Percentiles rank a stretch among this genome's conserved stretches.
phyloP scores from a whole-genome alignment of 2,113 vertebrate genomes.

The Bubo scandiacus region DNA sequence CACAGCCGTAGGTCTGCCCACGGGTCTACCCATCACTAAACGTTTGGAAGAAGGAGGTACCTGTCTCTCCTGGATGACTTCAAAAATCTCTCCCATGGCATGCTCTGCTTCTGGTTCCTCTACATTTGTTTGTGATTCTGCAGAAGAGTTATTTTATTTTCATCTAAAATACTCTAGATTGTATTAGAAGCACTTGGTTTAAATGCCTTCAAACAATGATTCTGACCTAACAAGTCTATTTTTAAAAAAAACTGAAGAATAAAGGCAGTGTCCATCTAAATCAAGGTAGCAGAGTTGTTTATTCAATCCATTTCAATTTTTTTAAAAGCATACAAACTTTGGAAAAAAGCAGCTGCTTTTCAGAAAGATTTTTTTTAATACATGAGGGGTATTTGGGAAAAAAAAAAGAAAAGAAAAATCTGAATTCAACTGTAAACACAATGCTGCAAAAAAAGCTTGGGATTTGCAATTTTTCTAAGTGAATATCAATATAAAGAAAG shows the following conservation, averaged over 20 bases:
- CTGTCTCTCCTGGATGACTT: no score
- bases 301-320: background rate
- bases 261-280: background rate
- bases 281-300: background rate
- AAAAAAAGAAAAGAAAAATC: background rate
- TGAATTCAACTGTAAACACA: background rate
- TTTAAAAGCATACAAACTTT: background rate
- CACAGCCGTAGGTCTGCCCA: background rate
- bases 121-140: background rate
- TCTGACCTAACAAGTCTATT: background rate
- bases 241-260: background rate
- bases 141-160: background rate
- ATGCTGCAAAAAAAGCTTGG: background rate
- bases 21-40: background rate
- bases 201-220: background rate
- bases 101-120: background rate
- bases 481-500: background rate
- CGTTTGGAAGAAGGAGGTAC: background rate
- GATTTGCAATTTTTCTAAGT: background rate
- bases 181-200: background rate
- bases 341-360: background rate
- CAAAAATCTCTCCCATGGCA: background rate
- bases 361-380: background rate
- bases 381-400: background rate
- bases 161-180: background rate